These are phyloP conservation scores for Drosophila navojoa DNA, from an alignment of 1,140 invertebrate genomes.

Conservation along the genomic window DNA sequence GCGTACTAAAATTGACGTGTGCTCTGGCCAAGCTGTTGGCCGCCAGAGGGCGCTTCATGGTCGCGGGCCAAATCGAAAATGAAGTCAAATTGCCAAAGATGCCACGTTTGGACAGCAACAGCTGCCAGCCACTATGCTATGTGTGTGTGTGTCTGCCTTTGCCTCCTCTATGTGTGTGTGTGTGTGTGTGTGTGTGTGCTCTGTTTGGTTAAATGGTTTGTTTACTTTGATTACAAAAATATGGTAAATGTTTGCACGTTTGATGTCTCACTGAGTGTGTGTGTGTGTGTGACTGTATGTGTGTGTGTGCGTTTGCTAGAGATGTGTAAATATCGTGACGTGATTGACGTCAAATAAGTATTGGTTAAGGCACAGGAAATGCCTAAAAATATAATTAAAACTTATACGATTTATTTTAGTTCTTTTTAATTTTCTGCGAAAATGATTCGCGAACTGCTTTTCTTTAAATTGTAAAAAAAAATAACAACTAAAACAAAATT, in stretches of 20 bases:
- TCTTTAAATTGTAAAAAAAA: too few relatives aligned
- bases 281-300: constrained; percentile 24
- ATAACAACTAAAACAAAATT: too few relatives aligned
- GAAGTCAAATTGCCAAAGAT: constrained; percentile 70
- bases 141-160: constrained; percentile 30
- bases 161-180: constrained; percentile 6
- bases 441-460: too few relatives aligned
- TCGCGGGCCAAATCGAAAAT: constrained; percentile 39
- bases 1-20: constrained; percentile 8
- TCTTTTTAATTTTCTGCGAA: too few relatives aligned
- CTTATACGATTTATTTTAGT: too few relatives aligned
- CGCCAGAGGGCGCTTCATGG: constrained; percentile 44
- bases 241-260: constrained; percentile 79
- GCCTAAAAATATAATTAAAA: too few relatives aligned
- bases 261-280: constrained; percentile 54
- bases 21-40: constrained; percentile 5
- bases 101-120: constrained; percentile 33
- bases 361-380: background rate
- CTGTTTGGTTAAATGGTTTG: constrained; percentile 79
- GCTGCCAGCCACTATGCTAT: background rate
- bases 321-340: constrained; percentile 5
- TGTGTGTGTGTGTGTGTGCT: constrained; percentile 14
- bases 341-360: constrained; percentile 1
- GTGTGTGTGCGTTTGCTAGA: constrained; percentile 8
- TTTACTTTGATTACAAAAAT: constrained; percentile 82